Evolutionary conservation across 2,888 invertebrate species (phyloP).

Genomic region (Acleris laterana): DNA sequence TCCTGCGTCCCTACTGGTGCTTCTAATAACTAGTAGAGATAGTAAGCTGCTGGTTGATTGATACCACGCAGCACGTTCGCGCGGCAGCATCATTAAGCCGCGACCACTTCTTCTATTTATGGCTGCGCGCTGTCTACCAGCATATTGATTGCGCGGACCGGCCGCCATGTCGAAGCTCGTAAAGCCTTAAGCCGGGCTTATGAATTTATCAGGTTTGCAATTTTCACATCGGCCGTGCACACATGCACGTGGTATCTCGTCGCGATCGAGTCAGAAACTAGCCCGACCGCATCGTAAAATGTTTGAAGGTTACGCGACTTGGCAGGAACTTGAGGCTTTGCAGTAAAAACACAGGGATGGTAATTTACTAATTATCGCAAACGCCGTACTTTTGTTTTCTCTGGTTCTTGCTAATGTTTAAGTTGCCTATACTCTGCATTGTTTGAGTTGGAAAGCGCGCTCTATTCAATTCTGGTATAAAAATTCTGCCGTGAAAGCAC

Average conservation of each 20-base stretch:
- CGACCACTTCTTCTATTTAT: constrained; percentile 73
- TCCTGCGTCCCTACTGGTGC: constrained; percentile 28
- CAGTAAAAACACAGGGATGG: constrained; percentile 13
- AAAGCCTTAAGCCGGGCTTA: constrained; percentile 48
- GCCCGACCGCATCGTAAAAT: constrained; percentile 58
- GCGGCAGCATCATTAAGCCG: constrained; percentile 66
- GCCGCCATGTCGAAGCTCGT: constrained; percentile 47
- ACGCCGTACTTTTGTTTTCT: background rate
- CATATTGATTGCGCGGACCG: constrained; percentile 73
- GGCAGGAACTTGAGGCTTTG: constrained; percentile 12
- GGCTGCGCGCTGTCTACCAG: constrained; percentile 69
- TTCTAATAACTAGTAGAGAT: constrained; percentile 61
- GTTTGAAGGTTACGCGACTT: constrained; percentile 50
- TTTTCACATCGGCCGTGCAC: constrained; percentile 56
- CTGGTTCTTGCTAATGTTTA: too few relatives aligned
- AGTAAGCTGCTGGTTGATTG: constrained; percentile 62
- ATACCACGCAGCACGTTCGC: constrained; percentile 65
- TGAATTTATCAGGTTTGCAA: constrained; percentile 59
- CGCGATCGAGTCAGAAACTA: constrained; percentile 59
- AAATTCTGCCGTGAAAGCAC: too few relatives aligned
- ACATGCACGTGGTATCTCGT: constrained; percentile 48
- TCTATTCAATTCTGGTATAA: too few relatives aligned
- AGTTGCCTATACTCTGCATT: too few relatives aligned
- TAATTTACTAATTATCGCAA: background rate
- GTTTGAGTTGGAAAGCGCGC: too few relatives aligned